Evolutionary conservation across 2,113 vertebrate genomes (phyloP).

Genomic region (Haemorhous mexicanus): DNA sequence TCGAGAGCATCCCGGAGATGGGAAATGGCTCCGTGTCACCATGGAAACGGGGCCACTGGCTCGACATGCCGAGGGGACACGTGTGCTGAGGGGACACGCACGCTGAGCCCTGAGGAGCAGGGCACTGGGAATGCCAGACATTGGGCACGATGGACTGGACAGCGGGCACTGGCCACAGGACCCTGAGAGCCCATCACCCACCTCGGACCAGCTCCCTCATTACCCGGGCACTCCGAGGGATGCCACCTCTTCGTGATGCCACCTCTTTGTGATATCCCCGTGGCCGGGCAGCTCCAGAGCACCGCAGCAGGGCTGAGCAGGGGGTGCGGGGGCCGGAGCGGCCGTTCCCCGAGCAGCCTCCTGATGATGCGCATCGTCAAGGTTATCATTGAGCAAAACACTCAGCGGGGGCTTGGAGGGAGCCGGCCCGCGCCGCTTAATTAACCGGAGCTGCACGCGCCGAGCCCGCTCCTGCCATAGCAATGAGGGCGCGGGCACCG

Average conservation of each 20-base stretch:
- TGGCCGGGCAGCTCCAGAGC: not conserved
- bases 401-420: conserved; percentile 16
- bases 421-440: not conserved
- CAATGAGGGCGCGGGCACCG: not conserved
- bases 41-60: conserved; percentile 54
- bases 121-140: fast-evolving
- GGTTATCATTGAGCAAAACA: conserved; percentile 36
- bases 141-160: fast-evolving
- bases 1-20: conserved; percentile 16
- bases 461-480: not conserved
- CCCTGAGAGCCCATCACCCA: not conserved
- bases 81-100: not conserved
- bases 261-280: fast-evolving
- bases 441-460: not conserved
- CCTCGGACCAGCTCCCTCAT: not conserved
- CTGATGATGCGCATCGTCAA: conserved; percentile 16
- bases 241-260: fast-evolving
- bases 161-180: fast-evolving
- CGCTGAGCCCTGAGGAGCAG: not conserved
- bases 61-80: conserved; percentile 1
- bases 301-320: fast-evolving
- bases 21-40: conserved; percentile 50
- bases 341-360: not conserved
- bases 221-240: fast-evolving
- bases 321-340: fast-evolving